Base-by-base conservation (phyloP, 1,140 invertebrate species). In the Drosophila guanche region DNA sequence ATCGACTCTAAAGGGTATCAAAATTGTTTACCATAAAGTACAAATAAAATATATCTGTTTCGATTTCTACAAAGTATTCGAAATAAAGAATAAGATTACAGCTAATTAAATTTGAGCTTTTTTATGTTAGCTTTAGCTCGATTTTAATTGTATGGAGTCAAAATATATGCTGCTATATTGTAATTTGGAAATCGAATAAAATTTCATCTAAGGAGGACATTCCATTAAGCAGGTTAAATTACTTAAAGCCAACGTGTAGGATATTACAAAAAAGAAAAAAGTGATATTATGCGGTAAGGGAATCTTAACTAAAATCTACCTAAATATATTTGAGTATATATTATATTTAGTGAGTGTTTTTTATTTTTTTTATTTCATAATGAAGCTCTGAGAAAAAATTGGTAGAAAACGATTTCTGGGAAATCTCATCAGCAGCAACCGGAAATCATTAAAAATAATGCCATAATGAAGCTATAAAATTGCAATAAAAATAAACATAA, bases 201-300 rank as follows among this genome's bases (percentile, higher is more conserved):
- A 77, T 70, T 77, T 77, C 73, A 81, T 65, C 83, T 88, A 86
- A 69, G 53, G 48, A 88, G 74, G 74, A 83, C 81, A 86, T 86
- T 86, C 81, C 83, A 71, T 88, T 75, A 86, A 88, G 81, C 81
- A 76, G 66, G 58, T 67, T 61, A 80, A 68, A 72, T 57, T 79
- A 84, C 66, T 74, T 57, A 57, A 86, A 75, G 78, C 78, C 62
- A 81, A 88, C 61, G 50, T 61, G 68, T 43, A 55, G 62, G 48
- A 48, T 42, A 58, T 43, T 58, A 55, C 45, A n/a, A 33, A 51
- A 58, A 33, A 51, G 16, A 14, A 40, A 67, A 68, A 33, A 41
- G 47, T 85, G 58, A 65, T 76, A 68, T 40, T 23, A 66, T 46
- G 43, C 62, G 33, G 33, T 29, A 16, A 16, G 51, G 58, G 60